These are phyloP conservation scores for Halichondria panicea DNA, from an alignment of 37 sponge, comb jelly and placozoan genomes.

Conservation along the genomic window DNA sequence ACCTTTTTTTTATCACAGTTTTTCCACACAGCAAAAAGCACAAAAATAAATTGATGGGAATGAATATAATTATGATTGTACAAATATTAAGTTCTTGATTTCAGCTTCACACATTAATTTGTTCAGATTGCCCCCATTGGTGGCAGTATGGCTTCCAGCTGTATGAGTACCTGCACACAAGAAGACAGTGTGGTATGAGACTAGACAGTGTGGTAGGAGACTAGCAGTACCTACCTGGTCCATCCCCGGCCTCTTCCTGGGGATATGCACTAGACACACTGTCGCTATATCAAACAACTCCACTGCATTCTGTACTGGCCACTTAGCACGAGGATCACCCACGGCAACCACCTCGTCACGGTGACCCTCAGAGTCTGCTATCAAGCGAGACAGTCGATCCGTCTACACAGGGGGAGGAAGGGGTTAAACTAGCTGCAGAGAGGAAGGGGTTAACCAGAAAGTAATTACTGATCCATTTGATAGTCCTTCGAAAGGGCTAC, in stretches of 20 bases:
- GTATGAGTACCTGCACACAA: too few species aligned
- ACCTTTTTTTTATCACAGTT: too few species aligned
- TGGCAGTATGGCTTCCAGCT: too few species aligned
- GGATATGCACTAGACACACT: slow-evolving; percentile 34
- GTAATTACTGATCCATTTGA: not conserved
- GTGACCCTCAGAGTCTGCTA: slow-evolving; percentile 32
- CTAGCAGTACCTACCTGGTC: too few species aligned
- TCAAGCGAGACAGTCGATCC: slow-evolving; percentile 17
- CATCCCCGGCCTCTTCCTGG: slow-evolving; percentile 52
- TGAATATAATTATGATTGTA: too few species aligned
- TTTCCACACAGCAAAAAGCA: too few species aligned
- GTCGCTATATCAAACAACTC: slow-evolving; percentile 60
- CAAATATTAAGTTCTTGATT: too few species aligned
- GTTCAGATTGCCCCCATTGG: too few species aligned
- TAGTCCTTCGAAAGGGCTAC: not conserved
- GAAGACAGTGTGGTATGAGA: too few species aligned
- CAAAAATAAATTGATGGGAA: too few species aligned
- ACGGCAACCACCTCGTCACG: not conserved
- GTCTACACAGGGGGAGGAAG: slow-evolving; percentile 20
- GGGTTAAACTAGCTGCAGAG: not conserved
- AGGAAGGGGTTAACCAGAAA: not conserved
- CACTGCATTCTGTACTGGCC: slow-evolving; percentile 34
- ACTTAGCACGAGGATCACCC: slow-evolving; percentile 42
- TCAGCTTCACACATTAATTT: too few species aligned
- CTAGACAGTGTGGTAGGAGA: not conserved